These are phyloP conservation scores for Cirrhinus molitorella DNA, from an alignment of 2,797 vertebrate genomes.

Conservation along the genomic window DNA sequence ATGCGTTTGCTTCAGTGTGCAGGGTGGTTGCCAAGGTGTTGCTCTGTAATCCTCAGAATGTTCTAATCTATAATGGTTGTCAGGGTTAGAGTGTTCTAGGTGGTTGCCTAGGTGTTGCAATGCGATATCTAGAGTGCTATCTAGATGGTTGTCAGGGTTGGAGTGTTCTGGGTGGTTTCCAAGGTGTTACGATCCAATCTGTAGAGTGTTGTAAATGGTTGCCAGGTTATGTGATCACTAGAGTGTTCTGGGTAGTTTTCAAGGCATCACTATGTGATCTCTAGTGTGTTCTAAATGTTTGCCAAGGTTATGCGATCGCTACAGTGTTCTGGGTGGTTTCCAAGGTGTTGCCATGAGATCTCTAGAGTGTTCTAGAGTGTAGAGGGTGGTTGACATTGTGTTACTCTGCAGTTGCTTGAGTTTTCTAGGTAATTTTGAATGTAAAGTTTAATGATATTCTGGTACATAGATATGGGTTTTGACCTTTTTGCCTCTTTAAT, in stretches of 20 bases:
- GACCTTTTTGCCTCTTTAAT: neutral
- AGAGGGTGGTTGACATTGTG: rapidly evolving
- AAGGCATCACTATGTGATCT: neutral
- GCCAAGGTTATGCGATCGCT: neutral
- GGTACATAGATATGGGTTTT: neutral
- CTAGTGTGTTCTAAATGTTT: neutral
- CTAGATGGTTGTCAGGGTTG: neutral
- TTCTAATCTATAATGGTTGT: neutral
- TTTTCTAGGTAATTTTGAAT: too few species aligned
- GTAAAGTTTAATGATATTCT: too few species aligned
- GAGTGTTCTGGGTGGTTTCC: too few species aligned
- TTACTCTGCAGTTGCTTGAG: neutral
- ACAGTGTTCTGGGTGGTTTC: neutral
- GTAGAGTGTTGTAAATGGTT: too few species aligned
- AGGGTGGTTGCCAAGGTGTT: neutral
- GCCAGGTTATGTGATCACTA: too few species aligned
- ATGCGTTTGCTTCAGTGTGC: neutral
- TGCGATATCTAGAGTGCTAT: too few species aligned
- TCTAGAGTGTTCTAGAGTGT: too few species aligned
- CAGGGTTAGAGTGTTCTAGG: neutral
- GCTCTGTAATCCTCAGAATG: neutral
- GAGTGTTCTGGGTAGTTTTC: neutral
- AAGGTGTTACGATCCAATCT: too few species aligned
- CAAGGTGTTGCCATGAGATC: neutral
- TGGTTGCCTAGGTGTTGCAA: neutral